Evolutionary conservation across 2,113 vertebrate species (phyloP).

Genomic region (Pardalotus punctatus): DNA sequence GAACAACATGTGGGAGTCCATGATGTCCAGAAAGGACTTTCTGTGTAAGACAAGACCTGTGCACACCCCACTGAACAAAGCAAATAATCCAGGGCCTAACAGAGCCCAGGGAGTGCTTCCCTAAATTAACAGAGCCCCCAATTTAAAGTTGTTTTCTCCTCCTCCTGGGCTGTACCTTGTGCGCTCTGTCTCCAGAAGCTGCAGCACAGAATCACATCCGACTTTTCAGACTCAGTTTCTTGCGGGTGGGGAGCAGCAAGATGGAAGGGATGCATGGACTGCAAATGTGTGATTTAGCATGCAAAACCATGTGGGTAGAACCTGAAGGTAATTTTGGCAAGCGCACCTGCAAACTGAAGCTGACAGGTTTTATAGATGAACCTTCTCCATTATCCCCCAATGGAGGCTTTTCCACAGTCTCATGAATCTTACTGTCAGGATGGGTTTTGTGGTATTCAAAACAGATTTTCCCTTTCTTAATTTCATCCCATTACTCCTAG

Average conservation of each 20-base stretch:
- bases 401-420: constrained; percentile 20
- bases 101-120: not conserved
- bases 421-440: constrained; percentile 61
- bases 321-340: constrained; percentile 8
- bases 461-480: constrained; percentile 56
- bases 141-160: not conserved
- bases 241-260: no score
- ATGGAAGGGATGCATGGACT: not conserved
- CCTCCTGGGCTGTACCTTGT: not conserved
- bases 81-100: not conserved
- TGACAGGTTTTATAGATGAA: constrained; percentile 37
- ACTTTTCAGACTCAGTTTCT: not conserved
- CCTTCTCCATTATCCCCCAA: constrained; percentile 9
- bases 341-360: constrained; percentile 22
- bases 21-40: not conserved
- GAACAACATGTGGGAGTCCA: not conserved
- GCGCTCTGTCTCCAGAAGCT: not conserved
- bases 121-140: not conserved
- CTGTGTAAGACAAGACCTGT: not conserved
- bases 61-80: not conserved
- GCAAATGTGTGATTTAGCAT: not conserved
- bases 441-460: constrained; percentile 54
- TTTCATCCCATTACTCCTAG: constrained; percentile 56
- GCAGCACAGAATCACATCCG: not conserved
- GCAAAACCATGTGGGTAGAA: not conserved